A percentile compares a stretch with the other conserved stretches of the same genome.
These are phyloP conservation scores for Dicranocentrus wangi DNA, from an alignment of 2,888 invertebrate genomes.

Conservation along the genomic window DNA sequence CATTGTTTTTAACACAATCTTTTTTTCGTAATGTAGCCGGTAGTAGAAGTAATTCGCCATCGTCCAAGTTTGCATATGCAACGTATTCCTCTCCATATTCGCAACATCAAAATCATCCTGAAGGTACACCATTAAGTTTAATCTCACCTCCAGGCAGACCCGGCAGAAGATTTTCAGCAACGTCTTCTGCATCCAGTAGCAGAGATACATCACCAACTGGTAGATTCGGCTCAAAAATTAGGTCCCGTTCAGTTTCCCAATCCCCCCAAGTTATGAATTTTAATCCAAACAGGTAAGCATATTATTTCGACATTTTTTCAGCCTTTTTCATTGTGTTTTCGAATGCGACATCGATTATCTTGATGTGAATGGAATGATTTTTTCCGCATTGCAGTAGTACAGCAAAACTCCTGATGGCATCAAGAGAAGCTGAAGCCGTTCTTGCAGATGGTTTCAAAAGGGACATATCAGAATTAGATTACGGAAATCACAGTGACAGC, in stretches of 20 bases:
- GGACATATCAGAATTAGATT: slow-evolving; percentile 70
- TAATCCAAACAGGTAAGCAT: slow-evolving; percentile 54
- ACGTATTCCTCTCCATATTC: slow-evolving; percentile 77
- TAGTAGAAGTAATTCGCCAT: slow-evolving; percentile 94
- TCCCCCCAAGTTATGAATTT: slow-evolving; percentile 68
- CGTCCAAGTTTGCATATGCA: slow-evolving; percentile 86
- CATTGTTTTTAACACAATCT: slow-evolving; percentile 3
- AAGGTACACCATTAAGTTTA: slow-evolving; percentile 46
- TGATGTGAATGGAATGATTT: not conserved
- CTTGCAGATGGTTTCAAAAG: slow-evolving; percentile 81
- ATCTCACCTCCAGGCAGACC: slow-evolving; percentile 67
- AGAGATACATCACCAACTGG: slow-evolving; percentile 72
- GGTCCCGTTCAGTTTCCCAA: slow-evolving; percentile 73
- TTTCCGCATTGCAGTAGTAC: slow-evolving; percentile 61
- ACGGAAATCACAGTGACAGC: slow-evolving; percentile 72
- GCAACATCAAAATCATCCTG: slow-evolving; percentile 61
- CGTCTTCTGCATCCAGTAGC: slow-evolving; percentile 72
- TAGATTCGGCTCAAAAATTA: slow-evolving; percentile 68
- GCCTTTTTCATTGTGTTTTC: not conserved
- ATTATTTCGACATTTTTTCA: not conserved
- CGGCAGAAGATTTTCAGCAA: slow-evolving; percentile 70
- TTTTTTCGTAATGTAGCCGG: slow-evolving; percentile 82
- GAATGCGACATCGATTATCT: no score
- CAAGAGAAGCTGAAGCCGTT: slow-evolving; percentile 89
- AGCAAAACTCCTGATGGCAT: slow-evolving; percentile 85